Conservation (phyloP, 2,797 vertebrate species). For the Astyanax mexicanus region DNA sequence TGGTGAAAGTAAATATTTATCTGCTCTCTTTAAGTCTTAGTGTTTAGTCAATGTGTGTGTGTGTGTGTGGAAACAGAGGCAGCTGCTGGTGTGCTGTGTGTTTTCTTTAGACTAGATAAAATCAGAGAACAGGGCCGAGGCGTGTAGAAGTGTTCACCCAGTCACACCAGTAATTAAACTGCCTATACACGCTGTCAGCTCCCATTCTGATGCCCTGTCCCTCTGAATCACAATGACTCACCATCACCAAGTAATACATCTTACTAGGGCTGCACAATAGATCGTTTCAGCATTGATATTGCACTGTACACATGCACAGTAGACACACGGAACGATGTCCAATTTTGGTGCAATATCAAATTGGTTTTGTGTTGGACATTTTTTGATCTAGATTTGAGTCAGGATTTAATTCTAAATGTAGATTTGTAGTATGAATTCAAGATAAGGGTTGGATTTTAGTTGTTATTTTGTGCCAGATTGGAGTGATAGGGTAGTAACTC, state of each 20-base stretch:
- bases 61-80: constrained; percentile 61
- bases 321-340: no score
- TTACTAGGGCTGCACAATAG: no score
- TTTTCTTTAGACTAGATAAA: constrained; percentile 72
- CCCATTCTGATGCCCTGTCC: constrained; percentile 22
- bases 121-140: constrained; percentile 62
- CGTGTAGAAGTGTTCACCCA: constrained; percentile 41
- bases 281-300: no score
- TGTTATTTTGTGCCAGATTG: no score
- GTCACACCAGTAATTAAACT: constrained; percentile 57
- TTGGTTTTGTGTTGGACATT: not conserved
- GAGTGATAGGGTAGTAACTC: no score
- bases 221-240: constrained; percentile 9
- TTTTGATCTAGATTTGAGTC: not conserved
- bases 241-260: no score
- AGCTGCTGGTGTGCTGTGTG: constrained; percentile 45
- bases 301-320: no score
- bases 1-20: constrained; percentile 74
- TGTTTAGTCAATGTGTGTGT: constrained; percentile 65
- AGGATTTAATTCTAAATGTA: no score
- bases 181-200: constrained; percentile 41
- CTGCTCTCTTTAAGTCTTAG: constrained; percentile 69
- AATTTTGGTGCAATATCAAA: no score
- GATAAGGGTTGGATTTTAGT: no score
- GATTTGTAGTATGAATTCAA: no score